Evolutionary conservation across 2,797 vertebrate genomes (phyloP), one percentile per base, ranked within the genome.

Genomic region (Mormyrops boulengeri): DNA sequence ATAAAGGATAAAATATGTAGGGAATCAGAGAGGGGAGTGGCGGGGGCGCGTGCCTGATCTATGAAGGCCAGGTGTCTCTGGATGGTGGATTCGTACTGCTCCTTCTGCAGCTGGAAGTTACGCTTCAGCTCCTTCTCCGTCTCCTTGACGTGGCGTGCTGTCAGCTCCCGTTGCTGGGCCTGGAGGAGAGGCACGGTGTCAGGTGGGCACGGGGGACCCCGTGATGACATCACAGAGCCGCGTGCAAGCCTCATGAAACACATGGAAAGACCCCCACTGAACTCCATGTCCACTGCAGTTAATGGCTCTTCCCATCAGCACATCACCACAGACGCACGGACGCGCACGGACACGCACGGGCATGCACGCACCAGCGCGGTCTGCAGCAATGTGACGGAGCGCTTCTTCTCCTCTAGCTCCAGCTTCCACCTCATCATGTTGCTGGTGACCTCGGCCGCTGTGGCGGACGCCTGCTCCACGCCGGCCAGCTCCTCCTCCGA

Each of bases 11-110:
- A 55, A 19, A 55, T 55, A n/a, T n/a, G 53, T 19, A 57, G 17
- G 4, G n/a, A 47, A 11, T 22, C 17, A 34, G 17, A 47, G 38
- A 69, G 19, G 62, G 41, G 19, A 14, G 11, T 0, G 66, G 8
- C 2, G 26, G 30, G 41, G 8, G 6, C 1, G 6, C 1, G 26
- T 93, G 98, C 98, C 97, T 99, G 98, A 93, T 99, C 98, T 0
- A 99, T 99, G 94, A 99, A 99, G 1, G 96, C 89, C 87, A 99
- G 94, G 87, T 99, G 98, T 55, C 98, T 96, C 94, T 98, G 97
- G 92, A 99, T 97, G 17, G 98, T 97, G 77, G 96, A 95, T 92
- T 99, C 98, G 0, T 99, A 99, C 57, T 99, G 97, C 1, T 98
- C 97, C 93, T 96, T 97, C 95, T 99, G 98, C 87, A 96, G 95